These are phyloP conservation scores for Hirtodrosophila trivittata DNA, from an alignment of 2,888 invertebrate species.

Conservation along the genomic window DNA sequence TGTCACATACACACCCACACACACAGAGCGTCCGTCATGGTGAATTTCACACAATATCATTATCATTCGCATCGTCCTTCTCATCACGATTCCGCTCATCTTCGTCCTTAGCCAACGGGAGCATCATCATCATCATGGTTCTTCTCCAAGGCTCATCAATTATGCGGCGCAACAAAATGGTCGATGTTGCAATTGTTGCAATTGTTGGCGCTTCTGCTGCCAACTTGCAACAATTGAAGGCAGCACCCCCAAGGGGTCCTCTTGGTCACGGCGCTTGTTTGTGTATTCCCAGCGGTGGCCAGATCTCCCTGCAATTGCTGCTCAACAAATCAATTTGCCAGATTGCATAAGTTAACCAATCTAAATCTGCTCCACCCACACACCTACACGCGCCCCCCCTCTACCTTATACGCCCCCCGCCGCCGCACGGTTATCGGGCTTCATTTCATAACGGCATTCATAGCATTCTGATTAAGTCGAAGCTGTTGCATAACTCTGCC, in stretches of 20 bases:
- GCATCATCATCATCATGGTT: not conserved
- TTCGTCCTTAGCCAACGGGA: not conserved
- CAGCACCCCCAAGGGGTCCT: too few relatives aligned
- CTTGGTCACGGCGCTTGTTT: conserved; percentile 6
- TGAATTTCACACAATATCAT: not conserved
- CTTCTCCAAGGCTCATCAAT: conserved; percentile 46
- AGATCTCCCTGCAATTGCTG: conserved; percentile 8
- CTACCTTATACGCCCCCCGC: conserved; percentile 18
- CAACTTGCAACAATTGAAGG: not conserved
- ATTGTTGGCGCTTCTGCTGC: conserved; percentile 7
- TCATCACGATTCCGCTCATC: too few relatives aligned
- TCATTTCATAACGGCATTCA: not conserved
- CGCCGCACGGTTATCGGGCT: not conserved
- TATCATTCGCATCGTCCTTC: not conserved
- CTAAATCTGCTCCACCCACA: not conserved
- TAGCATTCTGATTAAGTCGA: conserved; percentile 11
- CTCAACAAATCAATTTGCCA: conserved; percentile 48
- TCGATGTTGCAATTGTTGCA: conserved; percentile 33
- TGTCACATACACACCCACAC: conserved; percentile 7
- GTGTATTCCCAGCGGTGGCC: not conserved
- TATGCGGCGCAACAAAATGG: conserved; percentile 46
- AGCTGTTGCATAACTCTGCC: conserved; percentile 11
- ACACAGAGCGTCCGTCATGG: not conserved
- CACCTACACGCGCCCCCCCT: not conserved
- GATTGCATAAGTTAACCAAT: conserved; percentile 41